Percentiles rank a stretch among this genome's conserved stretches.
phyloP scores from a whole-genome alignment of 2,113 vertebrate genomes.

The Aspidoscelis tigris region DNA sequence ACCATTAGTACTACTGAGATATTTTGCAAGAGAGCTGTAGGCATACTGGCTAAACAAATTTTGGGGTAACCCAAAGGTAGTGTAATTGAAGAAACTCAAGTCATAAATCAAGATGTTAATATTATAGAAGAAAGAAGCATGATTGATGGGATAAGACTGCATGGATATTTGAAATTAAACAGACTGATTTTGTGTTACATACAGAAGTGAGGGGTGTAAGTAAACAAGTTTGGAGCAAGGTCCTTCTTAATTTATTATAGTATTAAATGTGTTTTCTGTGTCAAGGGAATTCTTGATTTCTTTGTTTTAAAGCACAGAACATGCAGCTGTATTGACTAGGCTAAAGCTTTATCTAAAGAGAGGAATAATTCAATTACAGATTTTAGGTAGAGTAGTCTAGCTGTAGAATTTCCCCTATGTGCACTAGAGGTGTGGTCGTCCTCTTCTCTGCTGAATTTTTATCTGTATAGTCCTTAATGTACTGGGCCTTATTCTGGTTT shows the following conservation, averaged over 20 bases:
- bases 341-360: neutral
- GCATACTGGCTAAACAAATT: neutral
- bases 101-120: neutral
- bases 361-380: constrained; percentile 3
- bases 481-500: too few species aligned
- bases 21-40: neutral
- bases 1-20: neutral
- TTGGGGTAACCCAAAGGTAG: neutral
- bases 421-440: too few species aligned
- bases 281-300: neutral
- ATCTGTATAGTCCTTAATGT: too few species aligned
- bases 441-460: too few species aligned
- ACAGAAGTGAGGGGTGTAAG: neutral
- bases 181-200: neutral
- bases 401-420: too few species aligned
- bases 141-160: neutral
- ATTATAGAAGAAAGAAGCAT: neutral
- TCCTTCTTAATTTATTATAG: neutral
- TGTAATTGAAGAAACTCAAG: neutral
- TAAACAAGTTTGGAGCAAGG: neutral
- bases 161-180: neutral
- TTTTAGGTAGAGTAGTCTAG: neutral
- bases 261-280: neutral
- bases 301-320: neutral
- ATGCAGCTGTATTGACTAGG: neutral